A percentile compares a stretch with the other conserved stretches of the same genome.
Evolutionary conservation across 2,888 invertebrate species (phyloP).

Genomic region (Andrena chrysosceles): DNA sequence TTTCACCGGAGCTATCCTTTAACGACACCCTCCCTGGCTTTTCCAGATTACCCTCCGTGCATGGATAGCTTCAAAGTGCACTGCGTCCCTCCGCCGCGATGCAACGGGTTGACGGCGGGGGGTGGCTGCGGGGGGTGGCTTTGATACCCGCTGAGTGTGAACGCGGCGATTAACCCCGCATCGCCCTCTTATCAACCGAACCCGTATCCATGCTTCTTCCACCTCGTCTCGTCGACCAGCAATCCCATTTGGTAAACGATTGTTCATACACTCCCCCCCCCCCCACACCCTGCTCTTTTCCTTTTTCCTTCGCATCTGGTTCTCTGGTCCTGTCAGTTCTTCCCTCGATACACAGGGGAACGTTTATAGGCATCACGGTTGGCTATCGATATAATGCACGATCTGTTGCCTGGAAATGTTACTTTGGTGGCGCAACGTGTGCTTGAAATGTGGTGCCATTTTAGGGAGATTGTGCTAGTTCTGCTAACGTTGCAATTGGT

Average conservation of each 20-base stretch:
- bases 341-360: not conserved
- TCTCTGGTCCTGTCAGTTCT: not conserved
- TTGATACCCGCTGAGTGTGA: conserved; percentile 78
- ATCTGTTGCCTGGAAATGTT: too few species aligned
- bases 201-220: conserved; percentile 69
- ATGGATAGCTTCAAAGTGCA: conserved; percentile 56
- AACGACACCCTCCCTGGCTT: conserved; percentile 50
- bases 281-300: not conserved
- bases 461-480: too few species aligned
- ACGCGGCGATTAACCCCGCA: conserved; percentile 80
- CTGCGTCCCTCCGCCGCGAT: conserved; percentile 34
- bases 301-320: not conserved
- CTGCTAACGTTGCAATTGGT: too few species aligned
- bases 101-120: conserved; percentile 19
- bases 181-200: conserved; percentile 73
- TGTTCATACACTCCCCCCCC: conserved; percentile 9
- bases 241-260: conserved; percentile 55
- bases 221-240: conserved; percentile 50
- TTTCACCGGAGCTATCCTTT: conserved; percentile 57
- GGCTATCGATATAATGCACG: too few species aligned
- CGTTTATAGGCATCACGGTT: not conserved
- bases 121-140: conserved; percentile 58
- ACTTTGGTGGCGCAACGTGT: too few species aligned
- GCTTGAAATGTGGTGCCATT: too few species aligned
- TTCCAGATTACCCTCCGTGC: conserved; percentile 54